phyloP scores from a whole-genome alignment of 2,113 vertebrate genomes.

The Pleuronectes platessa region DNA sequence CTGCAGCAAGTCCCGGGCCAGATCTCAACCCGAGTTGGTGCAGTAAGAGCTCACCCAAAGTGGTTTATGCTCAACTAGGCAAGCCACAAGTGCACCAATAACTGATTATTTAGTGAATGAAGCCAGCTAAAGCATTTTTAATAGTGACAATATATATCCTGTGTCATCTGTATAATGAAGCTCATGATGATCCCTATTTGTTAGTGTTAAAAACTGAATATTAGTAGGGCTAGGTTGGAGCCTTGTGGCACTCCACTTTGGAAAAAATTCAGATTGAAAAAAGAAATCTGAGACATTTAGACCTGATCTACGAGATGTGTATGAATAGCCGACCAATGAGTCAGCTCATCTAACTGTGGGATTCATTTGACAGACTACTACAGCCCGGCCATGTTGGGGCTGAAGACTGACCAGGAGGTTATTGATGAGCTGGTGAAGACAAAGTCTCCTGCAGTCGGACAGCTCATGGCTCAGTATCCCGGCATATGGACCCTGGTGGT shows the following conservation, averaged over 20 bases:
- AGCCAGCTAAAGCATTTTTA: neutral
- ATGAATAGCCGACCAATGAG: neutral
- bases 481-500: constrained; percentile 92
- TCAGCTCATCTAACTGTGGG: neutral
- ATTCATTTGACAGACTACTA: constrained; percentile 90
- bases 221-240: neutral
- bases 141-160: neutral
- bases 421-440: constrained; percentile 90
- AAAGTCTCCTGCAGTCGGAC: constrained; percentile 90
- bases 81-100: too few species aligned
- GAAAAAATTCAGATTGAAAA: too few species aligned
- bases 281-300: neutral
- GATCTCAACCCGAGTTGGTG: too few species aligned
- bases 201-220: neutral
- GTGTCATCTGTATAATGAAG: neutral
- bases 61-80: too few species aligned
- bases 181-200: neutral
- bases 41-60: too few species aligned
- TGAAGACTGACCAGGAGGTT: constrained; percentile 94
- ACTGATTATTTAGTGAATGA: too few species aligned
- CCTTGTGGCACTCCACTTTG: constrained; percentile 1
- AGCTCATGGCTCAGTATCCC: constrained; percentile 87
- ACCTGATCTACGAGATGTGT: neutral
- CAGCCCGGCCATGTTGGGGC: constrained; percentile 89
- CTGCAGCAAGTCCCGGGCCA: too few species aligned